Evolutionary conservation across 2,797 vertebrate genomes (phyloP), one percentile per base, ranked within the genome.

Genomic region (Orientallactaga sibirica): DNA sequence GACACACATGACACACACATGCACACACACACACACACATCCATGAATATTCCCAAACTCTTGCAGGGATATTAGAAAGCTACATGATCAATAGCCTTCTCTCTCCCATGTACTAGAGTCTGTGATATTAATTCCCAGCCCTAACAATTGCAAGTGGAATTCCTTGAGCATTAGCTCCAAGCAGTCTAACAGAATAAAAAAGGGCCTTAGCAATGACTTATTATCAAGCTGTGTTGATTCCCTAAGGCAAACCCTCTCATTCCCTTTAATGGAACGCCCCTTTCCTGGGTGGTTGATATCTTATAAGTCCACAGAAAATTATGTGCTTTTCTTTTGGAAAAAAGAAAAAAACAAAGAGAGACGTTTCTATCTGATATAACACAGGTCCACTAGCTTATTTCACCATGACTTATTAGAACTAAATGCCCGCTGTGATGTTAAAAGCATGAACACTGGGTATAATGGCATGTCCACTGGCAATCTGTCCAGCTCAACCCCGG

Each of bases 361-460:
- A 97, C 93, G 96, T 97, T 92, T 93, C 70, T 82, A 68, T 92
- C 96, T 91, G 92, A 7, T 92, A 7, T 20, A 78, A 66, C 18
- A 85, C 87, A 82, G 93, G 86, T 96, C 96, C 95, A 92, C 91
- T 94, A 96, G 83, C 86, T 71, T 85, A 95, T 95, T 97, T 95
- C 29, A 0, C 90, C 80, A 61, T 94, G 97, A 92, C 19, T 41
- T 96, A 97, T 95, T 95, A 96, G 97, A 98, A 98, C 97, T 98
- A 97, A 98, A 97, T 93, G 96, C 97, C 97, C 96, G 81, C 77
- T 94, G 85, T 96, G 95, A 97, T 98, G 97, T 97, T 94, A 87
- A 94, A 97, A 97, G 90, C 94, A 92, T 94, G 95, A 96, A 97
- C 96, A 96, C 95, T 87, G 95, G 95, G 85, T 84, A 67, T 96